Evolutionary conservation across 2,113 vertebrate species (phyloP), one percentile per base, ranked within the genome.

Genomic region (Colaptes auratus): DNA sequence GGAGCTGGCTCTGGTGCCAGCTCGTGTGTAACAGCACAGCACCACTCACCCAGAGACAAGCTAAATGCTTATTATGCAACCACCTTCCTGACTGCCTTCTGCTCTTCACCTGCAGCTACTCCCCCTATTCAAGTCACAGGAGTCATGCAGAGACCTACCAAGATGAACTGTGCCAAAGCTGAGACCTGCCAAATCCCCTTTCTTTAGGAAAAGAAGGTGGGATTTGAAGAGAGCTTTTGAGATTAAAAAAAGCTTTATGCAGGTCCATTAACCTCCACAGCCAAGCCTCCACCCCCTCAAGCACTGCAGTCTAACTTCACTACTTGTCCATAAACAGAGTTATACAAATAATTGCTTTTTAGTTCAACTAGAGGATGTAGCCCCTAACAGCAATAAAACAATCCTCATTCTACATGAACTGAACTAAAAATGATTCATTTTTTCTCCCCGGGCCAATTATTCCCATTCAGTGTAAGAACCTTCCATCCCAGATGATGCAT

Each of bases 341-440:
- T 66, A 75, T 63, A 85, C 79, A 91, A 94, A 72, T 71, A 91
- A 88, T 39, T 85, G 92, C 82, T 72, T 91, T 87, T 76, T 73
- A 84, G 59, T 82, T 91, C 82, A 87, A 65, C 63, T 79, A 61
- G 35, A 65, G 78, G 71, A 79, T 85, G 44, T 91, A 96, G 82
- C 50, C 21, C 55, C 82, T 58, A 75, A 84, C 24, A 50, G 25
- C 24, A 50, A 50, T 48, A 66, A 94, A 77, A 74, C n/a, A 25
- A 82, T 24, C 55, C 64, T 89, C 44, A n/a, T 76, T 92, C 63
- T 73, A 85, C 67, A 39, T 36, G 55, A 93, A 91, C 7, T 82
- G 76, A 92, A 76, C 55, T 85, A 25, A 66, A 69, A 95, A 79
- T 58, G 1, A 92, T 88, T 80, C 39, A 6, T 12, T 73, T 89